Evolutionary conservation across 2,888 invertebrate genomes (phyloP), one percentile per base, ranked within the genome.

Genomic region (Meandrusa payeni): DNA sequence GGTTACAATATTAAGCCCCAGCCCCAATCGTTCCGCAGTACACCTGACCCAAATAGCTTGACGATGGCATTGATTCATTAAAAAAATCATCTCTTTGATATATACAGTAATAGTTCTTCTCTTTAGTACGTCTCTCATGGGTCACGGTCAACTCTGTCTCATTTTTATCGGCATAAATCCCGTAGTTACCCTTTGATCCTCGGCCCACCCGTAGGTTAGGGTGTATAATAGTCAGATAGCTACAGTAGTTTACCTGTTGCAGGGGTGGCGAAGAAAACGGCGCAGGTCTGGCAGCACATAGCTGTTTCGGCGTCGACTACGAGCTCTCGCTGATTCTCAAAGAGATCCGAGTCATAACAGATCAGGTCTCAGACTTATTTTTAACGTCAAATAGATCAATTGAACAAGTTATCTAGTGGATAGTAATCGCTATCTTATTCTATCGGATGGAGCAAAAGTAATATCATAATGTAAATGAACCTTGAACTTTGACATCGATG

Each of bases 311-410:
- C 83, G 95, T 95, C 70, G 95, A 96, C 89, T 95, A 96, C 86
- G 97, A 98, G 90, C 92, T 98, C 88, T 93, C 95, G 69, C 92
- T 95, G 83, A 98, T 98, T 81, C 92, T 98, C 69, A 96, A 97
- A 89, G 98, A 98, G 90, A 91, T 95, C 79, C 93, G 95, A 80
- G 94, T 94, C 90, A 96, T 97, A 85, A 97, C 97, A 69, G 94
- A 95, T 89, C 93, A 94, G 89, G 92, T 95, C 81, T 7, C n/a
- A n/a, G n/a, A n/a, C n/a, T n/a, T n/a, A n/a, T n/a, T n/a, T n/a
- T n/a, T n/a, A n/a, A n/a, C n/a, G n/a, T n/a, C n/a, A n/a, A n/a
- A n/a, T n/a, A n/a, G n/a, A n/a, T n/a, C n/a, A n/a, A n/a, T n/a
- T n/a, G n/a, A n/a, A n/a, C n/a, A n/a, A n/a, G n/a, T n/a, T n/a